These are phyloP conservation scores for Coleophora flavipennella DNA, from an alignment of 2,888 invertebrate genomes.

Conservation along the genomic window DNA sequence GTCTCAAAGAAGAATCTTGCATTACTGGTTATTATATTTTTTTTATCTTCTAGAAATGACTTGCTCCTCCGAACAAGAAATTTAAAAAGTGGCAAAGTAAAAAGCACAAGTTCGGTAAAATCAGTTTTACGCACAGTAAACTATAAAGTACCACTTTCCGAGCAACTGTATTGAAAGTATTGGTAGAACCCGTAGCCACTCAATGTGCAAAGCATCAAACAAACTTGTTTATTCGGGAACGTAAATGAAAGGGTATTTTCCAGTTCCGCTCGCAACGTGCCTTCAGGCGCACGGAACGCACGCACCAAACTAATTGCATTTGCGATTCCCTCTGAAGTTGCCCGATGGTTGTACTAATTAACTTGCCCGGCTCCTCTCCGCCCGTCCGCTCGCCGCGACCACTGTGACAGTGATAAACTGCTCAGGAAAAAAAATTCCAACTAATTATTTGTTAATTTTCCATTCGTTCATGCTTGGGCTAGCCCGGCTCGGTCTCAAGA, in stretches of 20 bases:
- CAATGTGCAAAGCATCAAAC: no score
- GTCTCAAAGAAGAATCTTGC: no score
- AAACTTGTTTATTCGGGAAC: slow-evolving; percentile 22
- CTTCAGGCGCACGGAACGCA: slow-evolving; percentile 30
- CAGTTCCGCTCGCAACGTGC: background rate
- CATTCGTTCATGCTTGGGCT: background rate
- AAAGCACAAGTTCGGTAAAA: no score
- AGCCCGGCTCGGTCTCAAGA: no score
- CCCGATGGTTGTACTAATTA: slow-evolving; percentile 39
- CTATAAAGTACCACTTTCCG: no score
- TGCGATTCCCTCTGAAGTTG: slow-evolving; percentile 53
- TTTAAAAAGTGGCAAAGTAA: no score
- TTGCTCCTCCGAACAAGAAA: no score
- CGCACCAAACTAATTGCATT: slow-evolving; percentile 60
- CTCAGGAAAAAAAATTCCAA: background rate
- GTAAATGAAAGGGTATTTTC: no score
- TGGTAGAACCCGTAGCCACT: background rate
- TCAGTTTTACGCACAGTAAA: no score
- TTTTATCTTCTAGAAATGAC: no score
- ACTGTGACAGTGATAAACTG: slow-evolving; percentile 7
- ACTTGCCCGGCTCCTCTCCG: slow-evolving; percentile 29
- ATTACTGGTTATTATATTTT: no score
- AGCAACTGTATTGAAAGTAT: no score
- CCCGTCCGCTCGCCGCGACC: slow-evolving; percentile 19
- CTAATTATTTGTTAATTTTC: slow-evolving; percentile 6